These are phyloP conservation scores for Bungarus multicinctus DNA, from an alignment of 2,113 vertebrate genomes.

Conservation along the genomic window DNA sequence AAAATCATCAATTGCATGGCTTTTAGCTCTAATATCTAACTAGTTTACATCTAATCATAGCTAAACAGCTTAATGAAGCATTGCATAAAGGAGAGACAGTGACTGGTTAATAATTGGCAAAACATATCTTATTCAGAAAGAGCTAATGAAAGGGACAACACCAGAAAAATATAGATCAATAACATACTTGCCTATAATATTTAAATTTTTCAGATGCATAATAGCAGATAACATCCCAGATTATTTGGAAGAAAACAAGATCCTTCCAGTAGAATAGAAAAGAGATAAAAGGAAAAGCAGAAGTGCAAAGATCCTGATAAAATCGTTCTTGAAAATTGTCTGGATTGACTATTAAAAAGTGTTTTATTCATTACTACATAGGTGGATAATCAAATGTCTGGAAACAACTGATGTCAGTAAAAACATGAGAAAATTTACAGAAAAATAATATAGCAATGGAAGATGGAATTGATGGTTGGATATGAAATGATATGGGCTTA, in stretches of 20 bases:
- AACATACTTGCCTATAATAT: background rate
- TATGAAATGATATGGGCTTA: no score
- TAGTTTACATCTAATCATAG: background rate
- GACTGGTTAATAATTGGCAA: background rate
- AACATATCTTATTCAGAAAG: background rate
- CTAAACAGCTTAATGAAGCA: background rate
- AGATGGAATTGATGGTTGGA: no score
- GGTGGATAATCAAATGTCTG: background rate
- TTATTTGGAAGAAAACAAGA: background rate
- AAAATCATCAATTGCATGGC: background rate
- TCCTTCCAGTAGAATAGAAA: background rate
- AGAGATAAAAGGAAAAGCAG: background rate
- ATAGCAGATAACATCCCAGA: background rate
- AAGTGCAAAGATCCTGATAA: background rate
- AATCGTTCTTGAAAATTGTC: no score
- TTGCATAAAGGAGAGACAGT: background rate
- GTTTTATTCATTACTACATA: background rate
- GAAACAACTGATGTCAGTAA: background rate
- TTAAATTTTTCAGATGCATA: background rate
- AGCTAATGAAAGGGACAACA: background rate
- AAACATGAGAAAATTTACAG: background rate
- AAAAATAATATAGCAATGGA: background rate
- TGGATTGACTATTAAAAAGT: background rate
- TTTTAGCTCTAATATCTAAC: background rate
- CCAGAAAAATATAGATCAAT: background rate